phyloP scores from a whole-genome alignment of 2,888 invertebrate species.

The Nasonia oneida region DNA sequence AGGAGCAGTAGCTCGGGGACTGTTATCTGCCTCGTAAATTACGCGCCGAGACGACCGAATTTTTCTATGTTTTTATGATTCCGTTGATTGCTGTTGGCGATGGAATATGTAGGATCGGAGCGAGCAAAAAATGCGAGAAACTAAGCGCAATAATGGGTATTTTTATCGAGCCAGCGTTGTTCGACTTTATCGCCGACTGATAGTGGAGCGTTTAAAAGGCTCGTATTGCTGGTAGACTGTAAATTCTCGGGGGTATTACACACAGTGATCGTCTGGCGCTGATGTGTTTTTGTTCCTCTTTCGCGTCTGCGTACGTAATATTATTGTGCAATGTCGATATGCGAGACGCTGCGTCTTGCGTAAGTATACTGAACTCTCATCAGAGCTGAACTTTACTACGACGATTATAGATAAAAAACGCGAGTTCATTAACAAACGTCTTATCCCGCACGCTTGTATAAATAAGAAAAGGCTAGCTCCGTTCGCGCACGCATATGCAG shows the following conservation, averaged over 20 bases:
- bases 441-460: background rate
- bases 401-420: background rate
- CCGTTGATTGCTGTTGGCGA: background rate
- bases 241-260: background rate
- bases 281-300: background rate
- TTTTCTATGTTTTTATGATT: constrained; percentile 47
- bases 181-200: constrained; percentile 22
- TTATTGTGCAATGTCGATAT: background rate
- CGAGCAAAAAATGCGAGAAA: constrained; percentile 31
- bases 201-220: background rate
- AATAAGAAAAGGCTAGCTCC: background rate
- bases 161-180: constrained; percentile 9
- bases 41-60: constrained; percentile 15
- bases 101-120: background rate
- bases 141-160: constrained; percentile 23
- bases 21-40: constrained; percentile 56
- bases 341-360: background rate
- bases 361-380: background rate
- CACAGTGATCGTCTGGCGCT: background rate
- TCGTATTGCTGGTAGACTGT: background rate
- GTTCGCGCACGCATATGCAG: background rate
- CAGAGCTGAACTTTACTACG: background rate
- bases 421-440: too few relatives aligned
- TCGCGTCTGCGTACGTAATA: background rate
- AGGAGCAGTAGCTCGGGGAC: background rate